Percentiles rank a stretch among this genome's conserved stretches.
These are phyloP conservation scores for Dynastes maya DNA, from an alignment of 2,888 invertebrate genomes.

Conservation along the genomic window DNA sequence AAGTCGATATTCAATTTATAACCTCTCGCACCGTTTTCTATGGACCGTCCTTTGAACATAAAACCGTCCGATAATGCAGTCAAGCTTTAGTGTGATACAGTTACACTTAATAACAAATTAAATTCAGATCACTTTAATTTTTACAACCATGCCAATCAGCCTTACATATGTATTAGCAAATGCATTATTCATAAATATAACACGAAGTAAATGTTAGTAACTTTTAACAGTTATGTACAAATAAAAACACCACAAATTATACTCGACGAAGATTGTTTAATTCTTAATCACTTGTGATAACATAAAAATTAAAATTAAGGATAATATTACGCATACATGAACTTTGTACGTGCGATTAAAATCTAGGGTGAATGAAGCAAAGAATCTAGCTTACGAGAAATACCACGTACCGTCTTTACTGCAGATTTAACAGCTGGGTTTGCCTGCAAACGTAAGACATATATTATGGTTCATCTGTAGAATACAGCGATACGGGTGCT, in stretches of 20 bases:
- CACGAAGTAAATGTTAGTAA: constrained; percentile 32
- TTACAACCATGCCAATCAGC: background rate
- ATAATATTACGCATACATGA: constrained; percentile 1
- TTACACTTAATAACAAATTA: too few relatives aligned
- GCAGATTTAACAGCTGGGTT: constrained; percentile 95
- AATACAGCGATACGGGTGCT: constrained; percentile 31
- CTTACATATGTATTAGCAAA: constrained; percentile 14
- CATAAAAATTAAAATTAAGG: constrained; percentile 17
- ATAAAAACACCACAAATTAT: constrained; percentile 42
- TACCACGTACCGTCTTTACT: constrained; percentile 90
- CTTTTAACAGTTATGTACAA: constrained; percentile 39
- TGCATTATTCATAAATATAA: constrained; percentile 7
- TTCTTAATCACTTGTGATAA: background rate
- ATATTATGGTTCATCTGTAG: constrained; percentile 7
- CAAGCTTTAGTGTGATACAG: too few relatives aligned
- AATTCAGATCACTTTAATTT: too few relatives aligned
- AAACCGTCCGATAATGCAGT: too few relatives aligned
- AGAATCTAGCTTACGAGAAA: constrained; percentile 48
- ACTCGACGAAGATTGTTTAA: constrained; percentile 34
- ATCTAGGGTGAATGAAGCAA: constrained; percentile 37
- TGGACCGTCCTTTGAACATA: too few relatives aligned
- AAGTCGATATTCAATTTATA: too few relatives aligned
- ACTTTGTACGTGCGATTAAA: constrained; percentile 18
- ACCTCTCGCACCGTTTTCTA: too few relatives aligned
- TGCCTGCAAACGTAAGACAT: constrained; percentile 78